phyloP scores from a whole-genome alignment of 2,113 vertebrate species.

The Aythya baeri region DNA sequence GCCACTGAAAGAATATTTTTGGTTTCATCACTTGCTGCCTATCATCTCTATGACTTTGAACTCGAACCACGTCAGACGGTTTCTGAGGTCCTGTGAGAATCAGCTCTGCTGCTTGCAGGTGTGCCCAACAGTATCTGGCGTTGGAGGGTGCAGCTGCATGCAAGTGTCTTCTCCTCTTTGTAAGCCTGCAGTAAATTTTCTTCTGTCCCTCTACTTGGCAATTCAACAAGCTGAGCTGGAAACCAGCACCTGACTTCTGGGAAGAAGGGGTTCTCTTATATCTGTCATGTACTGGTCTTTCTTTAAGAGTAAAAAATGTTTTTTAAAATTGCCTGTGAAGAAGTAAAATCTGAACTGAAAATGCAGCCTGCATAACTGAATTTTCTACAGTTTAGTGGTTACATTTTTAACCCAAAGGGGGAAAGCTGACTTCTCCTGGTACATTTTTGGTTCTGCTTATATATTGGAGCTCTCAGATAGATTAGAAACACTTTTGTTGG shows the following conservation, averaged over 20 bases:
- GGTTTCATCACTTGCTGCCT: neutral
- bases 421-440: neutral
- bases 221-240: neutral
- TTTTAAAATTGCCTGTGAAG: neutral
- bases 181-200: neutral
- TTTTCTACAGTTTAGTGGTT: neutral
- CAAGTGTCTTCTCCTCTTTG: neutral
- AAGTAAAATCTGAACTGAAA: neutral
- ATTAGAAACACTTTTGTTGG: neutral
- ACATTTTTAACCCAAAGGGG: neutral
- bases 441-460: neutral
- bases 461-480: neutral
- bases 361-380: neutral
- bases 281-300: neutral
- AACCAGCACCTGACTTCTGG: neutral
- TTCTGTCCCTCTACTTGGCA: neutral
- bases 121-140: fast-evolving
- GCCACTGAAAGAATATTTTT: neutral
- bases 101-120: fast-evolving
- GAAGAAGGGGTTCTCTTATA: neutral
- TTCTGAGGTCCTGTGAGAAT: neutral
- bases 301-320: neutral
- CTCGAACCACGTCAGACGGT: fast-evolving
- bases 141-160: neutral
- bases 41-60: neutral